These are phyloP conservation scores for Melanotus villosus DNA, from an alignment of 2,888 invertebrate genomes.

Conservation along the genomic window DNA sequence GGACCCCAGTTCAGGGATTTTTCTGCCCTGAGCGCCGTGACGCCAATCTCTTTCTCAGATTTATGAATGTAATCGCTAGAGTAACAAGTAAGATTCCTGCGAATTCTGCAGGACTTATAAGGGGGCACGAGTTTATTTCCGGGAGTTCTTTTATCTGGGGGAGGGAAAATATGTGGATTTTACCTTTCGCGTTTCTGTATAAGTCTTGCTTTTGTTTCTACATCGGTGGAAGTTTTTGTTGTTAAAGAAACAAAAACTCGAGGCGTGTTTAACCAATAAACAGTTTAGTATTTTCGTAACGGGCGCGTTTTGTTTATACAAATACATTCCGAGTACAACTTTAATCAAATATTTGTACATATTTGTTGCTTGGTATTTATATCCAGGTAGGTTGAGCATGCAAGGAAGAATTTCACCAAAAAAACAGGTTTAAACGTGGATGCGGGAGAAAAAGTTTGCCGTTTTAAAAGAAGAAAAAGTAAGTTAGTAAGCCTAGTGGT, in stretches of 20 bases:
- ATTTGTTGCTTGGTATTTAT: slow-evolving; percentile 43
- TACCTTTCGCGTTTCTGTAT: slow-evolving; percentile 14
- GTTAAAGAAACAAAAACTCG: slow-evolving; percentile 27
- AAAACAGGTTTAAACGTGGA: slow-evolving; percentile 40
- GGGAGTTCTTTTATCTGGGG: slow-evolving; percentile 23
- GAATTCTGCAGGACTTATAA: slow-evolving; percentile 42
- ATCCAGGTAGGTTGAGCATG: slow-evolving; percentile 32
- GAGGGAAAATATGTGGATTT: slow-evolving; percentile 18
- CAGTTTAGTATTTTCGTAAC: slow-evolving; percentile 26
- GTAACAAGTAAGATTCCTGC: slow-evolving; percentile 64
- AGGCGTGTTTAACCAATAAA: slow-evolving; percentile 29
- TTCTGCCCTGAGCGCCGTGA: slow-evolving; percentile 63
- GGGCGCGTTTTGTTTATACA: slow-evolving; percentile 27
- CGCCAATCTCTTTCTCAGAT: slow-evolving; percentile 67
- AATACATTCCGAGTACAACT: slow-evolving; percentile 39
- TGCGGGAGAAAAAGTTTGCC: slow-evolving; percentile 57
- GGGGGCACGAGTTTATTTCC: slow-evolving; percentile 38
- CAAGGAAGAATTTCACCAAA: slow-evolving; percentile 37
- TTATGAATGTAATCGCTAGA: slow-evolving; percentile 68
- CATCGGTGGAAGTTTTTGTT: slow-evolving; percentile 14
- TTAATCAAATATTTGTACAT: slow-evolving; percentile 43
- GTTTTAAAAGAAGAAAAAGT: slow-evolving; percentile 60
- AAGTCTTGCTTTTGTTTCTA: slow-evolving; percentile 15
- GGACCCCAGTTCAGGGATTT: slow-evolving; percentile 67
- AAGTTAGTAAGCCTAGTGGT: slow-evolving; percentile 66